Percentiles rank a stretch among this genome's conserved stretches.
Conservation (phyloP, 2,888 invertebrate species). For the Ophonus ardosiacus region DNA sequence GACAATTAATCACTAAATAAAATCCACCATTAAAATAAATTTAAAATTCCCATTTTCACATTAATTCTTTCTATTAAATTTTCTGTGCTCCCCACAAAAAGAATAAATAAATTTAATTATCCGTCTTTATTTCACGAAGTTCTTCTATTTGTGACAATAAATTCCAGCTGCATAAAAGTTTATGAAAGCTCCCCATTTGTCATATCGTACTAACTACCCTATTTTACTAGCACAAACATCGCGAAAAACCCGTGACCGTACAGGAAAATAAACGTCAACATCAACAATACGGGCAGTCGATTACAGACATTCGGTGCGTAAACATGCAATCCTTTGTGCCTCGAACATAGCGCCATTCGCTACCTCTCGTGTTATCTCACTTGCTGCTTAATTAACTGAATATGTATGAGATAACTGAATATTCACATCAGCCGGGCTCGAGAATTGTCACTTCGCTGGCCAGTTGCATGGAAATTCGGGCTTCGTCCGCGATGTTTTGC, state of each 20-base stretch:
- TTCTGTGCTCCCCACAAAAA: background rate
- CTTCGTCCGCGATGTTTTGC: background rate
- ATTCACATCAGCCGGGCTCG: slow-evolving; percentile 50
- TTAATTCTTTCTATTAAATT: too few relatives aligned
- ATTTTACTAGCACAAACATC: background rate
- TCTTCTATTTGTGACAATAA: background rate
- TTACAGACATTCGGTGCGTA: slow-evolving; percentile 37
- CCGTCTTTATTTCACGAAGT: background rate
- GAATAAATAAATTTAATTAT: background rate
- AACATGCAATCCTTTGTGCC: slow-evolving; percentile 47
- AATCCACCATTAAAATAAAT: too few relatives aligned
- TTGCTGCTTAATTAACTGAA: slow-evolving; percentile 73
- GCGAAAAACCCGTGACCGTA: background rate
- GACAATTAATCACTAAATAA: too few relatives aligned
- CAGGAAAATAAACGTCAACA: slow-evolving; percentile 17
- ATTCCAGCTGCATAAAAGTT: background rate
- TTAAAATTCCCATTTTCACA: too few relatives aligned
- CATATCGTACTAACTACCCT: background rate
- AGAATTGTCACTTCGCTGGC: slow-evolving; percentile 47
- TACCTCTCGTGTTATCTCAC: slow-evolving; percentile 70
- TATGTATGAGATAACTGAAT: slow-evolving; percentile 70
- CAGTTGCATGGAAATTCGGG: slow-evolving; percentile 14
- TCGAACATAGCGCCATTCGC: slow-evolving; percentile 50
- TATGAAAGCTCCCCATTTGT: background rate
- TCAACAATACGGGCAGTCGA: slow-evolving; percentile 42